phyloP scores from a whole-genome alignment of 2,797 vertebrate genomes.

The Cygnus olor region DNA sequence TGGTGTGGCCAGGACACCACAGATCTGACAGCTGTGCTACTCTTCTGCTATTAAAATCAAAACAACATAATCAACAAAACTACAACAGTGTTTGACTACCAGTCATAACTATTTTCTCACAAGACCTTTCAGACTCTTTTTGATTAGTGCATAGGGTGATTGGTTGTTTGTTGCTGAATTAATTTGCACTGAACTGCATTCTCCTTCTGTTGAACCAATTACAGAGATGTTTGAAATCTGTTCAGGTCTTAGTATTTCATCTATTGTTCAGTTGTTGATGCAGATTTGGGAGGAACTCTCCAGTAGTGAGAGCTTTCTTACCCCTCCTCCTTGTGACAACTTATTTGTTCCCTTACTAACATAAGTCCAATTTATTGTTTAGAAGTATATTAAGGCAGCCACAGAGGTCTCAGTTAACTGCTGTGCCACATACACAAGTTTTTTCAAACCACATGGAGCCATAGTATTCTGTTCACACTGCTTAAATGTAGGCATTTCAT shows the following conservation, averaged over 20 bases:
- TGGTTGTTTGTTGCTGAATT: background rate
- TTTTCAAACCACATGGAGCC: background rate
- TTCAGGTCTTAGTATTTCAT: background rate
- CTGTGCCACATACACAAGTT: background rate
- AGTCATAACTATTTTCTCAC: background rate
- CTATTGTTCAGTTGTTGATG: background rate
- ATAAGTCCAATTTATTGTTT: background rate
- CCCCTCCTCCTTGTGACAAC: background rate
- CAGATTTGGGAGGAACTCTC: background rate
- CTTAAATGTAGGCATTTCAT: background rate
- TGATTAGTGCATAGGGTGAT: background rate
- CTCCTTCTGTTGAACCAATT: background rate
- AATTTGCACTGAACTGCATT: fast-evolving
- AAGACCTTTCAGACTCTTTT: background rate
- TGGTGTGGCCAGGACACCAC: background rate
- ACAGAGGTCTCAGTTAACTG: background rate
- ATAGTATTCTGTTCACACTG: fast-evolving
- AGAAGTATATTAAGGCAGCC: background rate
- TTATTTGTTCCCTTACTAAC: background rate
- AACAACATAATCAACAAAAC: background rate
- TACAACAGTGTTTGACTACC: background rate
- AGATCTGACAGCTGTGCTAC: background rate
- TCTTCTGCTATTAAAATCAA: background rate
- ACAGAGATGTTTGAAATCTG: background rate
- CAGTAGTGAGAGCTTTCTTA: background rate